phyloP scores from a whole-genome alignment of 2,888 invertebrate genomes.

The Nemurella pictetii region DNA sequence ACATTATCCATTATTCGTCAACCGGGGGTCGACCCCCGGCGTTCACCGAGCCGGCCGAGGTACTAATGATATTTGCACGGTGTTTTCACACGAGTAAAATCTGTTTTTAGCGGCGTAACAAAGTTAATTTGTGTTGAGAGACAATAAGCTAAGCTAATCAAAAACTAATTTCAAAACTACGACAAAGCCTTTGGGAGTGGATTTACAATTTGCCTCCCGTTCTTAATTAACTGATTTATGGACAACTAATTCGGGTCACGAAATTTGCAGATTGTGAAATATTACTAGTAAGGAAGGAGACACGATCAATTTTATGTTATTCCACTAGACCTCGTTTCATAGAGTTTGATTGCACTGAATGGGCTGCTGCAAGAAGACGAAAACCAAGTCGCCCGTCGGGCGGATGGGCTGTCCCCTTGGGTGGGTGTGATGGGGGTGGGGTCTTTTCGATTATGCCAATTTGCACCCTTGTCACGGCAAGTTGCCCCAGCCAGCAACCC shows the following conservation, averaged over 20 bases:
- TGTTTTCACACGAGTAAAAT: neutral
- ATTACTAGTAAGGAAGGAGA: neutral
- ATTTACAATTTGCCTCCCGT: neutral
- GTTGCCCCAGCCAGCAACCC: neutral
- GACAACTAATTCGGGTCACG: slow-evolving; percentile 21
- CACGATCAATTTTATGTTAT: slow-evolving; percentile 10
- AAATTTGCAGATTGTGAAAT: slow-evolving; percentile 11
- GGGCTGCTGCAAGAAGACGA: neutral
- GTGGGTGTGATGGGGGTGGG: neutral
- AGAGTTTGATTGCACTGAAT: slow-evolving; percentile 8
- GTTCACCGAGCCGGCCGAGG: neutral
- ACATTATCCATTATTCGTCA: neutral
- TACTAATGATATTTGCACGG: neutral
- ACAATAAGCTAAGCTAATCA: slow-evolving; percentile 14
- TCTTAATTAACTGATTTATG: slow-evolving; percentile 15
- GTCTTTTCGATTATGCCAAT: slow-evolving; percentile 21
- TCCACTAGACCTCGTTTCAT: neutral
- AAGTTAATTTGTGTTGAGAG: slow-evolving; percentile 10
- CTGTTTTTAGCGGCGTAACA: neutral
- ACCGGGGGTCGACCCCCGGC: neutral
- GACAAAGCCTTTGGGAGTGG: slow-evolving; percentile 17
- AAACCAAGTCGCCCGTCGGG: too few species aligned
- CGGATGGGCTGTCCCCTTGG: neutral
- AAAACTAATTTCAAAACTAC: slow-evolving; percentile 17
- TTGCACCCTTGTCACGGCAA: slow-evolving; percentile 23